A percentile compares a stretch with the other conserved stretches of the same genome.
phyloP scores from a whole-genome alignment of 2,113 vertebrate species.

The Stercorarius parasiticus region DNA sequence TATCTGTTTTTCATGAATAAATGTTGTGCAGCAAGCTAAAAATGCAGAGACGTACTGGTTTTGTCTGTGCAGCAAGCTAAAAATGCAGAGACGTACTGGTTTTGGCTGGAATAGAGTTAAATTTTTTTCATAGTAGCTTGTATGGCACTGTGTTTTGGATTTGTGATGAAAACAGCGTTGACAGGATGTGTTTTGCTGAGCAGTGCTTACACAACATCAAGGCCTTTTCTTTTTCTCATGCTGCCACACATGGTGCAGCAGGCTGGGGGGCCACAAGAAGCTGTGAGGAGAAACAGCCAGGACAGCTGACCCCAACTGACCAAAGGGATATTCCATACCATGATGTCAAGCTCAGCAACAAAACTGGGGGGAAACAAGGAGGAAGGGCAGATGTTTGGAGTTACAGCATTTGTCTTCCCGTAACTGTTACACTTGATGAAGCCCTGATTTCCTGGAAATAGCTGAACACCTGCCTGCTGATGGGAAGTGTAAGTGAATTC shows the following conservation, averaged over 20 bases:
- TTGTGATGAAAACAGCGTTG: not conserved
- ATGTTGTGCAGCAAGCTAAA: not conserved
- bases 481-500: not conserved
- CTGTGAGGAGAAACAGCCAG: not conserved
- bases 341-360: not conserved
- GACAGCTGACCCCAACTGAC: not conserved
- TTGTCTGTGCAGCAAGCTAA: not conserved
- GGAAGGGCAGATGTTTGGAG: not conserved
- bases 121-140: not conserved
- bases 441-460: not conserved
- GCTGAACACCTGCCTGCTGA: not conserved
- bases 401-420: not conserved
- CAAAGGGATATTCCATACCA: not conserved
- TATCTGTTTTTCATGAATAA: not conserved
- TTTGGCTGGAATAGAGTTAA: not conserved
- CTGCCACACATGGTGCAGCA: not conserved
- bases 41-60: not conserved
- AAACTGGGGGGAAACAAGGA: not conserved
- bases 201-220: not conserved
- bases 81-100: not conserved
- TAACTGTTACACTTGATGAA: not conserved
- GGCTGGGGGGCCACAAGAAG: not conserved
- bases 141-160: not conserved
- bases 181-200: not conserved
- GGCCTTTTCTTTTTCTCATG: not conserved